Base-by-base conservation (phyloP, 2,797 vertebrate genomes). In the Bucorvus abyssinicus region DNA sequence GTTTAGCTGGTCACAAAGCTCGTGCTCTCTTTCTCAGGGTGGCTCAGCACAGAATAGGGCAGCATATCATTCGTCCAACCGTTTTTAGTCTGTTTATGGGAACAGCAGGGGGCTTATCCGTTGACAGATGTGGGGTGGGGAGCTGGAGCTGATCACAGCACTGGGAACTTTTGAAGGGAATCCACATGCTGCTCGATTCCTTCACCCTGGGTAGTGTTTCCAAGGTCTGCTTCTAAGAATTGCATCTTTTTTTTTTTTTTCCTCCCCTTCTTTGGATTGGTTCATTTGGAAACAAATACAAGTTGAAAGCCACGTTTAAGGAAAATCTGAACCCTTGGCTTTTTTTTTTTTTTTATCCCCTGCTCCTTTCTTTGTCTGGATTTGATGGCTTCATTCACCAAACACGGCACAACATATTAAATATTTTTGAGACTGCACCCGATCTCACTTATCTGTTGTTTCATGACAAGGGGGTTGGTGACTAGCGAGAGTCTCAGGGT, bases 251-350 rank as follows among this genome's bases (percentile, higher is more conserved):
- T 3, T 12, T 8, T 45, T 13, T 21, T 29, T 50, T 11, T 63
- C 6, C 10, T 15, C 16, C 5, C 5, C 5, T 3, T 3, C 3
- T 14, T 82, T 27, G 55, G 26, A 7, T 64, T 50, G 34, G 44
- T 85, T 91, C 47, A 13, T 59, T 85, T 70, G 32, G 56, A 70
- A 79, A 21, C n/a, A 76, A 82, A 85, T 47, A 32, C 38, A 44
- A 67, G 30, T 55, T 85, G 85, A 93, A 93, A 89, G 55, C 78
- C 75, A 85, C 81, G 21, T 83, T 88, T 74, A 47, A 91, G n/a
- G 56, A 70, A 70, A 94, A 49, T 69, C 55, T 78, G 67, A 90
- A 76, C 29, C 26, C 23, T 30, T 57, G 70, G 38, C 7, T 77
- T 17, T 22, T 29, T 30, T 11, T 12, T 7, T n/a, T n/a, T n/a